Conservation (phyloP, 2,888 invertebrate genomes). For the Eudasyphora cyanicolor region DNA sequence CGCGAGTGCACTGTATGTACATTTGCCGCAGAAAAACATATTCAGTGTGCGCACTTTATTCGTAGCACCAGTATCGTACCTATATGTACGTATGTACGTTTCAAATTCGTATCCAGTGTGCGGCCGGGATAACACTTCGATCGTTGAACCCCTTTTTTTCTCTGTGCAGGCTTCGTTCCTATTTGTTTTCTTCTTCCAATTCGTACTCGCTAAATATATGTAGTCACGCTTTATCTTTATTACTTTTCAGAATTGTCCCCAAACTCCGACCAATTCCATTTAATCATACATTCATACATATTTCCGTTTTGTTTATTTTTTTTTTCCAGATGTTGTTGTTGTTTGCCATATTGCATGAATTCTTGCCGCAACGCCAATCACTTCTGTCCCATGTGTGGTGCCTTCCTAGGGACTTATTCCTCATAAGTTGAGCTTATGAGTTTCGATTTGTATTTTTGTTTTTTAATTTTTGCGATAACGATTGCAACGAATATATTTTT, state of each 20-base stretch:
- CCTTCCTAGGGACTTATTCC: slow-evolving; percentile 64
- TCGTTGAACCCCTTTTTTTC: background rate
- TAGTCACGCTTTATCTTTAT: background rate
- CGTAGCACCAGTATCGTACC: no score
- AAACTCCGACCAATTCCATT: no score
- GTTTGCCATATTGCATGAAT: slow-evolving; percentile 67
- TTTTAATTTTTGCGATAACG: no score
- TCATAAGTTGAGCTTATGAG: background rate
- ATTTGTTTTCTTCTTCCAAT: background rate
- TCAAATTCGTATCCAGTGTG: no score
- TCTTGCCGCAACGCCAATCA: slow-evolving; percentile 67
- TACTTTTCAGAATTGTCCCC: background rate
- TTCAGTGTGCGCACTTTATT: no score
- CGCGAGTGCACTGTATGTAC: no score
- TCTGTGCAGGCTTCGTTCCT: background rate
- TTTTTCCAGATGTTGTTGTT: slow-evolving; percentile 63
- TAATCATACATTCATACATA: no score
- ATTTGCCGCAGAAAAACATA: no score
- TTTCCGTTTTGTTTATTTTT: background rate
- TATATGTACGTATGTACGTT: no score
- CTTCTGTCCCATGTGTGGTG: slow-evolving; percentile 66
- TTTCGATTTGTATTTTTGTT: no score
- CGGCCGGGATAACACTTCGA: background rate
- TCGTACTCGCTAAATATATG: background rate
- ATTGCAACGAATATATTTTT: no score